Conservation (phyloP, 2,797 vertebrate genomes). For the Linurgus olivaceus region DNA sequence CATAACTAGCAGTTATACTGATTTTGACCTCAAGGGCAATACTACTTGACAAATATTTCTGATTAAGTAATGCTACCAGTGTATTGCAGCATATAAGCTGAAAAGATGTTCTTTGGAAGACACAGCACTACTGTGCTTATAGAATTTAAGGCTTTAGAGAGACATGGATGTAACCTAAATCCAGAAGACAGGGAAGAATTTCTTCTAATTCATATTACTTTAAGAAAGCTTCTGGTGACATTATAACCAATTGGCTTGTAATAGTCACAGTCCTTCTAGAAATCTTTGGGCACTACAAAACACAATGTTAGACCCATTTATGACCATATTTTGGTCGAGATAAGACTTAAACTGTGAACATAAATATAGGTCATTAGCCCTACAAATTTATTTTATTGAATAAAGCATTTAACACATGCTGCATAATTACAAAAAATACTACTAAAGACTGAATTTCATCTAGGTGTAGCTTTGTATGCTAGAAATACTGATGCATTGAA, state of each 20-base stretch:
- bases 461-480: background rate
- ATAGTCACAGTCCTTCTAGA: background rate
- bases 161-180: background rate
- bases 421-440: background rate
- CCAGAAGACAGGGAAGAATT: background rate
- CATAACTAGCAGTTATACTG: background rate
- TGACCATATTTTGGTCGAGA: background rate
- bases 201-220: background rate
- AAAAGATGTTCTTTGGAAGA: background rate
- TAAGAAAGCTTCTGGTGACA: background rate
- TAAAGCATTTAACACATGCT: background rate
- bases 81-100: background rate
- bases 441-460: background rate
- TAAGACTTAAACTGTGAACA: background rate
- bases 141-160: background rate
- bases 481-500: background rate
- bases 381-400: background rate
- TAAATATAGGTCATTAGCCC: background rate
- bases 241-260: background rate
- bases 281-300: background rate
- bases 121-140: background rate
- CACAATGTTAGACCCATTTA: background rate
- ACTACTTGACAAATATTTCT: background rate
- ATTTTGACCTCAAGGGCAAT: background rate
- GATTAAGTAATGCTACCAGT: background rate